Base-by-base conservation (phyloP, 2,113 vertebrate genomes). In the Rhinopomastus cyanomelas region DNA sequence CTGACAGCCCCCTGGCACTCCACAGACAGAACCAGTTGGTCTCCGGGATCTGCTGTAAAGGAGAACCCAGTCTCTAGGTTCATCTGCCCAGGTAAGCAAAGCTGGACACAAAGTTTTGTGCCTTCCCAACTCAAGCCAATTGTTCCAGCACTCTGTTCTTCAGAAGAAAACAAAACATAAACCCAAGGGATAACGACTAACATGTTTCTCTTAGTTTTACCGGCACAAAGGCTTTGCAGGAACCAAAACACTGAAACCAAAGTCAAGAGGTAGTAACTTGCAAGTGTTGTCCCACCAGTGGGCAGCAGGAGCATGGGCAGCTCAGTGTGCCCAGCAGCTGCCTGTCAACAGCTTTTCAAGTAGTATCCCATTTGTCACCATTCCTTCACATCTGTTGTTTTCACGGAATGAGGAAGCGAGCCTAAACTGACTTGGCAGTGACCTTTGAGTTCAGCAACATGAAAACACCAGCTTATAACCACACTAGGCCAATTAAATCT, bases 231-330 rank as follows among this genome's bases (percentile, higher is more conserved):
- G 2, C 25, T 77, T 80, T 12, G 4, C 20, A 25, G 26, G 16
- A 26, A 8, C 4, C 2, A 65, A 23, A 51, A 52, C 20, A 8
- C 17, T 46, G 29, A 32, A 9, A 59, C 21, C 13, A 8, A 1
- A 15, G 23, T 0, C 15, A 3, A 0, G 1, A 3, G 42, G 56
- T 26, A 27, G 61, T 2, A 4, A 78, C 10, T 8, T 5, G 4
- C 6, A 11, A 21, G 44, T 2, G 3, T 9, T 0, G 4, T 4
- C 56, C 32, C 3, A 1, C 20, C 22, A 39, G 75, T 48, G 12
- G 36, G 68, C 56, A 81, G 61, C 1, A 21, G 42, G 8, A 87
- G 12, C 62, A 8, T 4, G 3, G 11, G 1, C 51, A 9, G 64
- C 64, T 17, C 83, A 34, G 32, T 8, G 1, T 3, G 14, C 27